Evolutionary conservation across 2,113 vertebrate genomes (phyloP).

Genomic region (Microtus pennsylvanicus): DNA sequence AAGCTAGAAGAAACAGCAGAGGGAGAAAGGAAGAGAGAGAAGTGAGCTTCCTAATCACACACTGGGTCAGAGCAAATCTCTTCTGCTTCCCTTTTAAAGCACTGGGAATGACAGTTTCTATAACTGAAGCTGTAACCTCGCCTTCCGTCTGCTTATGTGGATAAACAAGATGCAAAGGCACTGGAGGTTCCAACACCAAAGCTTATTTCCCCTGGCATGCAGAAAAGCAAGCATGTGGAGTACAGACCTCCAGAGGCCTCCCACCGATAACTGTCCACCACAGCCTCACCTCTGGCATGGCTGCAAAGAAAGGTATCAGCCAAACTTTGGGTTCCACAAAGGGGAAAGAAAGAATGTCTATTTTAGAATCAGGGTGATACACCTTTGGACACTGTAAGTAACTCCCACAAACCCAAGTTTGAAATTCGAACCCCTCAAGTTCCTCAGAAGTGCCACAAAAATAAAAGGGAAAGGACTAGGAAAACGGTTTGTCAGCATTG

Average conservation of each 20-base stretch:
- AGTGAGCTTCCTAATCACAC: neutral
- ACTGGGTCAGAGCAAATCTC: slow-evolving; percentile 32
- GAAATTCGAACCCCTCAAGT: slow-evolving; percentile 65
- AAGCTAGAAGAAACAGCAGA: neutral
- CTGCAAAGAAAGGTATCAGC: slow-evolving; percentile 8
- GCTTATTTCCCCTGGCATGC: slow-evolving; percentile 11
- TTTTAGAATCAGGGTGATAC: slow-evolving; percentile 43
- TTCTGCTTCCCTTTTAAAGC: neutral
- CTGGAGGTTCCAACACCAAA: neutral
- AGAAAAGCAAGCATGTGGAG: neutral
- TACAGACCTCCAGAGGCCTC: neutral
- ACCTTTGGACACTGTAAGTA: slow-evolving; percentile 18
- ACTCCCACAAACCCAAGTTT: slow-evolving; percentile 51
- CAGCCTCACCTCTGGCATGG: neutral
- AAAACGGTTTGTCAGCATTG: neutral
- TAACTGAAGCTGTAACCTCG: slow-evolving; percentile 35
- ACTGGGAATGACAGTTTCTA: slow-evolving; percentile 9
- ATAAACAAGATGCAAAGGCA: slow-evolving; percentile 43
- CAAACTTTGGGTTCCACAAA: slow-evolving; percentile 44
- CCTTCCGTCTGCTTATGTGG: slow-evolving; percentile 39
- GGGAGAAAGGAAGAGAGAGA: neutral
- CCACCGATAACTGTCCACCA: neutral
- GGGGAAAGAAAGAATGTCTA: slow-evolving; percentile 35
- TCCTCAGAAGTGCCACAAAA: slow-evolving; percentile 59
- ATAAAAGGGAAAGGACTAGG: neutral